Base-by-base conservation (phyloP, 2,797 vertebrate species). In the Gypaetus barbatus region DNA sequence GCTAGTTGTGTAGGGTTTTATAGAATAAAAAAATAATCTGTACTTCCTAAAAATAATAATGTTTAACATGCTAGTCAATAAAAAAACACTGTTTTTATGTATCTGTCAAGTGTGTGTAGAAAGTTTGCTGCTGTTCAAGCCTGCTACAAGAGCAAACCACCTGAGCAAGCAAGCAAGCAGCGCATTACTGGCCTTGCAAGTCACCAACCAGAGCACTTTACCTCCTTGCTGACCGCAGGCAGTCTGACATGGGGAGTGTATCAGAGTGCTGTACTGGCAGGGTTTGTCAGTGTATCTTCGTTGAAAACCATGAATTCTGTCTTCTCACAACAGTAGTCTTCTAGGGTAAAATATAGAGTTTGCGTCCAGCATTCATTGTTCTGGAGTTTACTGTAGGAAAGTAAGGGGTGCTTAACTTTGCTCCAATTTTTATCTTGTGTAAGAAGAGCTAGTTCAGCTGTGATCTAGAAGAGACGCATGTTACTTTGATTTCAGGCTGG, bases 271-370 rank as follows among this genome's bases (percentile, higher is more conserved):
- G 6, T 31, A 6, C 48, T 37, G 64, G 30, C 46, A 44, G 37
- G 69, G 56, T 37, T 69, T 77, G 52, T 27, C 61, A 41, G 37
- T 24, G 4, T 22, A 23, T 13, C 44, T 19, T 30, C 9, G 75
- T 74, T 44, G 48, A 84, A 82, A 95, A 74, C 21, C 33, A 7
- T 13, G 56, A 95, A 68, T 88, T 87, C 22, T 18, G 24, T 66
- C 81, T 75, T 91, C 87, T 79, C 76, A 54, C 93, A 61, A 2
- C 13, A 54, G 46, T 44, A 6, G 79, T 57, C 86, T 93, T 46
- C 78, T n/a, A 35, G 82, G 83, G 93, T 58, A 49, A 89, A 82
- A 95, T 33, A 3, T 6, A n/a, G 92, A 92, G 70, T 97, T 87
- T 87, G 80, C 35, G 54, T 69, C 39, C 85, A 79, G 30, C 23